Evolutionary conservation across 2,113 vertebrate species (phyloP).

Genomic region (Barnardius zonarius): DNA sequence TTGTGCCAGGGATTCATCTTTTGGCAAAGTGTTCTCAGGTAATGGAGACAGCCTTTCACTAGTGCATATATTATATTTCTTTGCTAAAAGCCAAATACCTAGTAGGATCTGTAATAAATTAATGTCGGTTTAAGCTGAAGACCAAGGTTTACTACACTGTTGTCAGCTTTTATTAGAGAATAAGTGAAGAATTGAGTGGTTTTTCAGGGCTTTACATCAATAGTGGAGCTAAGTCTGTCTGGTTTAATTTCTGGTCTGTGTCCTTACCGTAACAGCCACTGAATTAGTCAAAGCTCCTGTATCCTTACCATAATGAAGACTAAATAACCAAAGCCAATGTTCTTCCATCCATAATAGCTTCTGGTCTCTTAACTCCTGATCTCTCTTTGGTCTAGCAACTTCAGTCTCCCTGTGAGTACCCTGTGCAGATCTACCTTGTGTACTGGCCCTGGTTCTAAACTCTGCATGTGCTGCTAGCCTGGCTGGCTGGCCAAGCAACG

Average conservation of each 20-base stretch:
- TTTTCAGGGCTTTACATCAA: neutral
- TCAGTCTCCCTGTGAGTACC: rapidly evolving
- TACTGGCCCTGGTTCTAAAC: neutral
- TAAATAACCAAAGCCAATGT: neutral
- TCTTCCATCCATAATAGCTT: neutral
- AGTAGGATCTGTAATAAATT: neutral
- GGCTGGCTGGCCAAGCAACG: neutral
- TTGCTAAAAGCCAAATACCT: neutral
- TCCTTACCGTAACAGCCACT: neutral
- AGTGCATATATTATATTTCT: neutral
- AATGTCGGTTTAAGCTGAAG: neutral
- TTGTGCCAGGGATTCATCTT: neutral
- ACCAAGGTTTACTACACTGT: neutral
- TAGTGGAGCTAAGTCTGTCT: neutral
- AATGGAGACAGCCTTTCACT: neutral
- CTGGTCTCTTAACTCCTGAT: neutral
- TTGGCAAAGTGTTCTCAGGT: neutral
- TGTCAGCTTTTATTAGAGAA: neutral
- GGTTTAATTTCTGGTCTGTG: neutral
- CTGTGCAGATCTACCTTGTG: neutral
- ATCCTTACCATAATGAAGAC: neutral
- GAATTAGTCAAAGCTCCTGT: neutral
- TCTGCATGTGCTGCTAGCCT: neutral
- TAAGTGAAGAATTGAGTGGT: neutral
- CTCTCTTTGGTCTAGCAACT: neutral